These are phyloP conservation scores for Falco peregrinus DNA, from an alignment of 2,797 vertebrate genomes.

Conservation along the genomic window DNA sequence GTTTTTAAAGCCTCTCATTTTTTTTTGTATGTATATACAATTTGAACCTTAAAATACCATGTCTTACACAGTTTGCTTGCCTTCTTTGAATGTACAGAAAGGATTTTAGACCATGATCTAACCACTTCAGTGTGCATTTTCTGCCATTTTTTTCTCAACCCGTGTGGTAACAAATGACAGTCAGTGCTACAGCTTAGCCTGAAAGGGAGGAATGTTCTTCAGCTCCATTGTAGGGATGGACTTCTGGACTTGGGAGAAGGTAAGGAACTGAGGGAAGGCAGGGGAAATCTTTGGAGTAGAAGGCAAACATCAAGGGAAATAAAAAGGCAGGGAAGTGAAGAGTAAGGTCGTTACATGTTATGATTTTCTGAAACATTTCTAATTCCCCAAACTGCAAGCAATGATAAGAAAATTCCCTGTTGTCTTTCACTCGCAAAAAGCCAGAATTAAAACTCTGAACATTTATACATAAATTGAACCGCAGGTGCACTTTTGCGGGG, in stretches of 20 bases:
- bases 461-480: conserved; percentile 4
- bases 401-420: conserved; percentile 24
- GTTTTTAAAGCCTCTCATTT: not conserved
- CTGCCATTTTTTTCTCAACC: not conserved
- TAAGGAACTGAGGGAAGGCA: not conserved
- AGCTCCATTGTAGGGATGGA: not conserved
- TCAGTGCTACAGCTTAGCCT: not conserved
- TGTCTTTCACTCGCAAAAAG: conserved; percentile 13
- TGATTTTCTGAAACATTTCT: conserved; percentile 29
- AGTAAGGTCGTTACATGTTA: not conserved
- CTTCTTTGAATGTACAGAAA: not conserved
- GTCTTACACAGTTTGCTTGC: not conserved
- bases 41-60: not conserved
- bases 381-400: not conserved
- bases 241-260: not conserved
- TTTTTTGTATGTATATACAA: not conserved
- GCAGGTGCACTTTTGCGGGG: conserved; percentile 36
- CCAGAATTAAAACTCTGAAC: conserved; percentile 13
- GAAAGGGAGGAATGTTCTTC: not conserved
- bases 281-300: not conserved
- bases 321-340: not conserved
- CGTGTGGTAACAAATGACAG: not conserved
- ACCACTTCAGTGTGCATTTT: not conserved
- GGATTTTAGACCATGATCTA: not conserved
- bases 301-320: conserved; percentile 35